A percentile compares a stretch with the other conserved stretches of the same genome.
These are phyloP conservation scores for Onthophagus taurus DNA, from an alignment of 1,140 invertebrate genomes.

Conservation along the genomic window DNA sequence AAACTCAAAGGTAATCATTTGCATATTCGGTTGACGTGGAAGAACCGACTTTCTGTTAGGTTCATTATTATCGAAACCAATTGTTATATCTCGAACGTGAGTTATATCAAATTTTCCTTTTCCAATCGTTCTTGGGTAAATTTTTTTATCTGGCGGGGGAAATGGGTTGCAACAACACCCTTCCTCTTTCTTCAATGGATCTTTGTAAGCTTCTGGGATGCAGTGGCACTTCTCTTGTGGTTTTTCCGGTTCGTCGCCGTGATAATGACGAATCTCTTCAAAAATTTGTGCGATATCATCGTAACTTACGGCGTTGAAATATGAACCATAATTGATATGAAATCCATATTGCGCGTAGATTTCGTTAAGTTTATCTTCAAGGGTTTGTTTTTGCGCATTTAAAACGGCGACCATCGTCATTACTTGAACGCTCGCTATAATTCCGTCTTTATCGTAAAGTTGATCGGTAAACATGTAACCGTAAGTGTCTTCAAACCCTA, in stretches of 20 bases:
- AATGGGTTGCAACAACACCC: constrained; percentile 50
- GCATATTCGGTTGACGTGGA: constrained; percentile 63
- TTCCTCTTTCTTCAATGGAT: not conserved
- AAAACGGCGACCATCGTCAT: constrained; percentile 53
- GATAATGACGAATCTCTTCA: constrained; percentile 68
- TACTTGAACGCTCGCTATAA: constrained; percentile 70
- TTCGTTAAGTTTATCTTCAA: constrained; percentile 65
- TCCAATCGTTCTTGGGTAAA: constrained; percentile 64
- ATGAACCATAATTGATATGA: constrained; percentile 78
- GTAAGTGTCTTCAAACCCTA: constrained; percentile 64
- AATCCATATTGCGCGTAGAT: constrained; percentile 81
- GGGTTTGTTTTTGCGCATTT: constrained; percentile 49
- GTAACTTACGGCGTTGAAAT: constrained; percentile 78
- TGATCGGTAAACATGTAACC: constrained; percentile 75
- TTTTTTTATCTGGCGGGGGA: no score
- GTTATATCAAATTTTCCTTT: constrained; percentile 64
- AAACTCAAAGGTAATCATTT: constrained; percentile 97
- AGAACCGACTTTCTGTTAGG: constrained; percentile 63
- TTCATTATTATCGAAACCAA: constrained; percentile 73
- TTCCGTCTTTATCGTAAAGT: constrained; percentile 93
- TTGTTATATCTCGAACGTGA: constrained; percentile 77
- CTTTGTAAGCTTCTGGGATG: constrained; percentile 47
- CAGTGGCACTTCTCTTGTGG: no score
- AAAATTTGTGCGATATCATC: constrained; percentile 69
- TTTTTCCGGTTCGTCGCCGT: no score